A percentile compares a stretch with the other conserved stretches of the same genome.
These are phyloP conservation scores for Tribolium castaneum DNA, from an alignment of 1,140 invertebrate genomes.

Conservation along the genomic window DNA sequence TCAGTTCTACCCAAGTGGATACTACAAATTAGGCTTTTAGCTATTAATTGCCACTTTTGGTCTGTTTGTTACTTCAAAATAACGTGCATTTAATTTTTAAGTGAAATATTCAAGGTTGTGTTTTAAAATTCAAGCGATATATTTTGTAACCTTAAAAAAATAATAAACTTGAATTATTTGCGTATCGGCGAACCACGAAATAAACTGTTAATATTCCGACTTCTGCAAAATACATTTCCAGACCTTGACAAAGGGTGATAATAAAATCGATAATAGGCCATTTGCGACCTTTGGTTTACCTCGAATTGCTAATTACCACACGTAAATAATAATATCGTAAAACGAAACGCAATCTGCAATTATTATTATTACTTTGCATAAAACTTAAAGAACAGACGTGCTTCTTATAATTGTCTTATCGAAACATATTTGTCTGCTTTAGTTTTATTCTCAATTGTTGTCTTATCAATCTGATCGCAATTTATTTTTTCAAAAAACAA, in stretches of 20 bases:
- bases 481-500: not conserved
- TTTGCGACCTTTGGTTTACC: slow-evolving; percentile 1
- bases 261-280: not conserved
- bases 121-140: not conserved
- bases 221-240: not conserved
- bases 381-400: not conserved
- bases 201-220: not conserved
- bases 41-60: too few species aligned
- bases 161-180: not conserved
- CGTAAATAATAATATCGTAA: not conserved
- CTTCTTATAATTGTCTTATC: not conserved
- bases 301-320: not conserved
- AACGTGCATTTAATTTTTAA: too few species aligned
- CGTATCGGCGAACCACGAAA: not conserved
- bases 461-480: too few species aligned
- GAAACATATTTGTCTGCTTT: not conserved
- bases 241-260: not conserved
- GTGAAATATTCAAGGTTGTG: too few species aligned
- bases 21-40: too few species aligned
- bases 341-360: slow-evolving; percentile 3
- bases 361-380: not conserved
- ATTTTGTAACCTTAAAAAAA: not conserved
- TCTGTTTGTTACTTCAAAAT: too few species aligned
- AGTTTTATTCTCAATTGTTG: too few species aligned
- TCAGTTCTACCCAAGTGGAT: too few species aligned